phyloP scores from a whole-genome alignment of 2,113 vertebrate species.

The Nansenia antarctica region DNA sequence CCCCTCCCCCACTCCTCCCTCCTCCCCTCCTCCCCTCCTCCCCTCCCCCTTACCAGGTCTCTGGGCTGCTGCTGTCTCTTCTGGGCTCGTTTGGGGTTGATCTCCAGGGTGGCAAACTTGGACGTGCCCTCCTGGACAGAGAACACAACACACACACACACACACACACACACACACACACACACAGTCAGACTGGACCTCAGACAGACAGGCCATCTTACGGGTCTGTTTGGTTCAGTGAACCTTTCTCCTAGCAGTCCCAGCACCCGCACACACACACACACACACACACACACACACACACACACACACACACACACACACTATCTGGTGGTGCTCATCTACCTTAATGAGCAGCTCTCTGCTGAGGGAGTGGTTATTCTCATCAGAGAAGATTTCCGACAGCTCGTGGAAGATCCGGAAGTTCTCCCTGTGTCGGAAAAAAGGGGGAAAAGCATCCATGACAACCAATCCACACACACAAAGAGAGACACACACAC shows the following conservation, averaged over 20 bases:
- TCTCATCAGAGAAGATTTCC: constrained; percentile 96
- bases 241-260: not conserved
- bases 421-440: constrained; percentile 83
- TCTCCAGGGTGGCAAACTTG: constrained; percentile 96
- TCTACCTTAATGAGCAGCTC: constrained; percentile 95
- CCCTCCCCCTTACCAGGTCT: constrained; percentile 78
- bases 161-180: not conserved
- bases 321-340: not conserved
- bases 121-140: constrained; percentile 90
- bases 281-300: not conserved
- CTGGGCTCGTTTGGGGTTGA: constrained; percentile 92
- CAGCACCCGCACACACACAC: not conserved
- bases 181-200: not conserved
- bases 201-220: not conserved
- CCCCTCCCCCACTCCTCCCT: too few species aligned
- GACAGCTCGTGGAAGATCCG: constrained; percentile 94
- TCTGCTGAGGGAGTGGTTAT: constrained; percentile 95
- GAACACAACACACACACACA: not conserved
- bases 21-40: not conserved
- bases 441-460: not conserved
- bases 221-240: too few species aligned
- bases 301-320: not conserved
- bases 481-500: too few species aligned
- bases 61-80: constrained; percentile 89
- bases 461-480: too few species aligned